These are phyloP conservation scores for Sternarchorhynchus goeldii DNA, from an alignment of 2,797 vertebrate species.

Conservation along the genomic window DNA sequence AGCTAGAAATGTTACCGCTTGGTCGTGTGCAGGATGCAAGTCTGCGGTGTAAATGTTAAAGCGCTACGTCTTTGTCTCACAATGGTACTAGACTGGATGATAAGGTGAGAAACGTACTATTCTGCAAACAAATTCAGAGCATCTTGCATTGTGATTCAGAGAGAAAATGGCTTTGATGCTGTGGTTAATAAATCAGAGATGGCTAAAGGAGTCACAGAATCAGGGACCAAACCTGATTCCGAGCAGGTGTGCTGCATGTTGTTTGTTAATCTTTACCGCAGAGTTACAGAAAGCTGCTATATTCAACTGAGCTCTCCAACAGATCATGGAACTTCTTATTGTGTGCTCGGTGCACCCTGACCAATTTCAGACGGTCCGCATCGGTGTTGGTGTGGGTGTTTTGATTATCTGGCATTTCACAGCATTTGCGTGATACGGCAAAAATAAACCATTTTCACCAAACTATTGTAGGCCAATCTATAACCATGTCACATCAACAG, in stretches of 20 bases:
- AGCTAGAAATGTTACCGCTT: slow-evolving; percentile 4
- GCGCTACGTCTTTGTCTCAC: slow-evolving; percentile 4
- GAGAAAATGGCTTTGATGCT: slow-evolving; percentile 27
- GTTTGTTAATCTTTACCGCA: slow-evolving; percentile 6
- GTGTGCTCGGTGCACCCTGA: too few relatives aligned
- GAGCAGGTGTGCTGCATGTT: too few relatives aligned
- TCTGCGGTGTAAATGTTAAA: background rate
- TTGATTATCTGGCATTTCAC: too few relatives aligned
- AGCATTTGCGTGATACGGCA: too few relatives aligned
- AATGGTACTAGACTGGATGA: slow-evolving; percentile 1
- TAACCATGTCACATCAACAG: too few relatives aligned
- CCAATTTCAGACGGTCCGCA: too few relatives aligned
- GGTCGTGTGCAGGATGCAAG: background rate
- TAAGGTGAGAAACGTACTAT: background rate
- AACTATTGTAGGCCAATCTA: too few relatives aligned
- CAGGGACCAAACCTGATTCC: background rate
- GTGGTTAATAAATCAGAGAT: slow-evolving; percentile 29
- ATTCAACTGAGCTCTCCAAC: too few relatives aligned
- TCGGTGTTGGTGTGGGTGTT: too few relatives aligned
- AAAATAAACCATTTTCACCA: too few relatives aligned
- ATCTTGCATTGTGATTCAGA: slow-evolving; percentile 16
- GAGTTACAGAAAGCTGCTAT: too few relatives aligned
- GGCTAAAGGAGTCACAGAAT: slow-evolving; percentile 7
- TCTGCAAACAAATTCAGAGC: slow-evolving; percentile 5
- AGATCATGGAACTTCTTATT: too few relatives aligned